phyloP scores from a whole-genome alignment of 2,113 vertebrate species.

The Pseudois nayaur region DNA sequence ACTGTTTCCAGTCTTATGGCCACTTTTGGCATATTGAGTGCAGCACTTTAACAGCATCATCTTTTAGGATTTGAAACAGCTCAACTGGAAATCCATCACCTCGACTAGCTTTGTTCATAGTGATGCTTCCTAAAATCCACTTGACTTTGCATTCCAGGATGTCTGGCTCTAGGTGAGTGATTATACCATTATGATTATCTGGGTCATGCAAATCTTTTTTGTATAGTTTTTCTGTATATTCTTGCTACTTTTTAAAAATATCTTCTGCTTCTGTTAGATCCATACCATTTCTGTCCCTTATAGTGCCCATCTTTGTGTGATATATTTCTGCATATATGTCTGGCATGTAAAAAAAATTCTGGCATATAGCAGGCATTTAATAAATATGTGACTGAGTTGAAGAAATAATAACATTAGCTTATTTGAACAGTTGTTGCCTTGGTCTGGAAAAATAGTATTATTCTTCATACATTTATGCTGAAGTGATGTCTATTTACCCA shows the following conservation, averaged over 20 bases:
- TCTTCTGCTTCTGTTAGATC: neutral
- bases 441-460: neutral
- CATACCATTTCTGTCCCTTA: neutral
- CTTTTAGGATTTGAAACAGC: neutral
- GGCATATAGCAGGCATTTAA: neutral
- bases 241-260: neutral
- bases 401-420: neutral
- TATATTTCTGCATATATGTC: neutral
- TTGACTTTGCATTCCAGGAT: neutral
- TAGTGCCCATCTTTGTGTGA: neutral
- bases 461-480: neutral
- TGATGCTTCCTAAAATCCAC: neutral
- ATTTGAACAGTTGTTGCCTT: neutral
- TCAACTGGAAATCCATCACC: neutral
- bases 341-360: neutral
- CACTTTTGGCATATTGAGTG: neutral
- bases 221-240: neutral
- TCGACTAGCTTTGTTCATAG: neutral
- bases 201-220: neutral
- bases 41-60: neutral
- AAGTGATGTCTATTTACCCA: neutral
- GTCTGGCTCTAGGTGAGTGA: neutral
- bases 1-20: neutral
- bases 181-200: neutral
- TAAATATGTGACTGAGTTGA: neutral